These are phyloP conservation scores for Pyrochroa serraticornis DNA, from an alignment of 2,888 invertebrate genomes.

Conservation along the genomic window DNA sequence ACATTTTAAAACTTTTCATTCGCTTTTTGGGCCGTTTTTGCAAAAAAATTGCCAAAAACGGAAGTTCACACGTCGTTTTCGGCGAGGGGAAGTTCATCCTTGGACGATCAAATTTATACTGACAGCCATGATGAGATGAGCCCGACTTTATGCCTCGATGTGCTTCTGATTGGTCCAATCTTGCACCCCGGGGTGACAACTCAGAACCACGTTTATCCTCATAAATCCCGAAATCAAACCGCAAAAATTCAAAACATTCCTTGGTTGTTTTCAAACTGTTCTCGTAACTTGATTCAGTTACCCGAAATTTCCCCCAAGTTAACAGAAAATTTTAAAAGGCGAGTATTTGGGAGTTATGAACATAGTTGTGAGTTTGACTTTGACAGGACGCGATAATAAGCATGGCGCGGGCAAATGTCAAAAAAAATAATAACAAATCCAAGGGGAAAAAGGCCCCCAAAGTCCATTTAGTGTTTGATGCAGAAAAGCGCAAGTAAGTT, in stretches of 20 bases:
- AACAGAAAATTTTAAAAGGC: too few species aligned
- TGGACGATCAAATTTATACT: slow-evolving; percentile 95
- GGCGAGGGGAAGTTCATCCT: slow-evolving; percentile 85
- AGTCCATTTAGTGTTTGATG: slow-evolving; percentile 65
- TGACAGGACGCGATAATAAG: slow-evolving; percentile 17
- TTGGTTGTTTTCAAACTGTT: background rate
- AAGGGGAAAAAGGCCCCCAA: slow-evolving; percentile 60
- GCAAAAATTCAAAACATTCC: background rate
- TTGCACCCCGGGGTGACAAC: slow-evolving; percentile 26
- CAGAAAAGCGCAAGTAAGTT: slow-evolving; percentile 64
- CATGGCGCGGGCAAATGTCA: slow-evolving; percentile 15
- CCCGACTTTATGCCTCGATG: slow-evolving; percentile 81
- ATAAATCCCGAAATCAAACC: slow-evolving; percentile 4
- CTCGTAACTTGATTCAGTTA: background rate
- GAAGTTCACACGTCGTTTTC: slow-evolving; percentile 56
- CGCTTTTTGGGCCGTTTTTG: slow-evolving; percentile 44
- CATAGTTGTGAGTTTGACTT: too few species aligned
- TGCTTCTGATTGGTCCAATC: slow-evolving; percentile 68
- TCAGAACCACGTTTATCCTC: slow-evolving; percentile 17
- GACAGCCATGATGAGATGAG: slow-evolving; percentile 92
- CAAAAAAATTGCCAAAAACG: slow-evolving; percentile 46
- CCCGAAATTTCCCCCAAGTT: too few species aligned
- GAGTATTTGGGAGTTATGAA: too few species aligned
- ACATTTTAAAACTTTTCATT: slow-evolving; percentile 53
- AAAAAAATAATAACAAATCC: slow-evolving; percentile 37